Base-by-base conservation (phyloP, 2,113 vertebrate genomes). In the Aspiorhynchus laticeps region DNA sequence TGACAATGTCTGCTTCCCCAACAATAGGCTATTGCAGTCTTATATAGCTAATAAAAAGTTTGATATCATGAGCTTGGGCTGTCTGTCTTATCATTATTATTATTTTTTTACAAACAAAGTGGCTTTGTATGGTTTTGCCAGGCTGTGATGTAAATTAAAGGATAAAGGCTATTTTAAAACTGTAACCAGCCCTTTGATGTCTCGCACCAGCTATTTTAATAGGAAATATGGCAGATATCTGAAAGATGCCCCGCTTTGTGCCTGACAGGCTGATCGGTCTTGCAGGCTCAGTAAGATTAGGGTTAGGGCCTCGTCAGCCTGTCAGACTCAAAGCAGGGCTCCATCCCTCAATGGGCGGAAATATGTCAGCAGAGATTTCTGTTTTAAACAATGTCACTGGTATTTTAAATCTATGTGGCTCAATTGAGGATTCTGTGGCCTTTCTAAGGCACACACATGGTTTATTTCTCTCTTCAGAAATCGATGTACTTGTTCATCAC, bases 211-310 rank as follows among this genome's bases (percentile, higher is more conserved):
- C 76, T 78, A 48, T 53, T 78, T 78, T 78, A 78, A 53, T 78
- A 53, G 17, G 76, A 53, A 78, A 48, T 19, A 21, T 78, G 76
- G 76, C 28, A 78, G 48, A 53, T 51, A 21, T 78, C 28, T 33
- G 48, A 53, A 51, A 78, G 48, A 33, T 24, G 17, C 14, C 8
- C 17, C 17, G 17, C 43, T 78, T 53, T 78, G 48, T 78, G 46
- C 43, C 76, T 78, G 76, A 78, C 76, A 78, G 76, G 48, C 48
- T 78, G 76, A 78, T 78, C 76, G 46, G 7, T 53, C 76, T 78
- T 78, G 75, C 75, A 78, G 46, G 46, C 75, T 53, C 28, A 12
- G 76, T 53, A 53, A 78, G 76, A 78, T 78, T 78, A 53, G 17
- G 76, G 48, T 53, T 53, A 53, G 48, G 76, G 28, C 76, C 76